Evolutionary conservation across 2,888 invertebrate genomes (phyloP).

Genomic region (Hydropsyche betteni): DNA sequence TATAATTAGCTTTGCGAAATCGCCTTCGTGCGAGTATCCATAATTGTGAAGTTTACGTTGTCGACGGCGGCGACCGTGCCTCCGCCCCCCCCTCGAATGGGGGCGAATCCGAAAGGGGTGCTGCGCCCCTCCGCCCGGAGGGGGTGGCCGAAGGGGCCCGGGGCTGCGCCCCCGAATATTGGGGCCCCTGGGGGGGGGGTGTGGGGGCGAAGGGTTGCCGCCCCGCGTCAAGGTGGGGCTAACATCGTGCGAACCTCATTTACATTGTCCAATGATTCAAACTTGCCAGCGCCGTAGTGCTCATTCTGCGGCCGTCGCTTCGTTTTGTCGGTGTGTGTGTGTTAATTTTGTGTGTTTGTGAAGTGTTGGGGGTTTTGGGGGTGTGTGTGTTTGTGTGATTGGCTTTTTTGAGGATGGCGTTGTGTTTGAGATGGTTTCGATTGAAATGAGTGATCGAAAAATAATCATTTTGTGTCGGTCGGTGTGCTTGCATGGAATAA

Average conservation of each 20-base stretch:
- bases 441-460: no score
- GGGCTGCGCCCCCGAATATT: neutral
- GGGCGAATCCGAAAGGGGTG: neutral
- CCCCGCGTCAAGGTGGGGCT: conserved; percentile 48
- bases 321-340: neutral
- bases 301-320: conserved; percentile 22
- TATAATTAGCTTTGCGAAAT: conserved; percentile 51
- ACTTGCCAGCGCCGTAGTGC: conserved; percentile 57
- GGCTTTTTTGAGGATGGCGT: no score
- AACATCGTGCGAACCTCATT: conserved; percentile 69
- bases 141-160: neutral
- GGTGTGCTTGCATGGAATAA: no score
- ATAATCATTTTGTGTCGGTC: no score
- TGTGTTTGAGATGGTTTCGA: no score
- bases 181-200: neutral
- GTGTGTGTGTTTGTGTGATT: neutral
- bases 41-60: conserved; percentile 51
- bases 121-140: conserved; percentile 10
- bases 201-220: neutral
- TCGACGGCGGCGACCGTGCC: conserved; percentile 38
- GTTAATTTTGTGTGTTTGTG: neutral
- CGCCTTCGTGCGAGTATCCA: conserved; percentile 50
- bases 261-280: conserved; percentile 70
- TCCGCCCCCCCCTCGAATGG: conserved; percentile 3
- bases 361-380: no score